These are phyloP conservation scores for Phaedon cochleariae DNA, from an alignment of 2,888 invertebrate genomes.

Conservation along the genomic window DNA sequence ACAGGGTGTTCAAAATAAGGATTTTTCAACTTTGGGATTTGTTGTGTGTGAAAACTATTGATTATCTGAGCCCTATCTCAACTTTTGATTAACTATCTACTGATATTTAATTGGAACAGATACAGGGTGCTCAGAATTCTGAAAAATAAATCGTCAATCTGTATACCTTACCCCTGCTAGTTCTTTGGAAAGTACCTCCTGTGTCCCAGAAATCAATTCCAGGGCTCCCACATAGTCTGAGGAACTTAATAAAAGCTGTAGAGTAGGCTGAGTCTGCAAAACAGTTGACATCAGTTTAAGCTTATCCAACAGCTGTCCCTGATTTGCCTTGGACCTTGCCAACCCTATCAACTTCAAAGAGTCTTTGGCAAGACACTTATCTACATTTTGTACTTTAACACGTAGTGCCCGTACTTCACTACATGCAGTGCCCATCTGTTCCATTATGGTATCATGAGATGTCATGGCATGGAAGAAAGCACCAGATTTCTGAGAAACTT, in stretches of 20 bases:
- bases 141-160: background rate
- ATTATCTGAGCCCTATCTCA: too few relatives aligned
- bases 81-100: too few relatives aligned
- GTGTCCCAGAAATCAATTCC: slow-evolving; percentile 95
- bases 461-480: slow-evolving; percentile 99
- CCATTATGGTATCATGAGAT: slow-evolving; percentile 96
- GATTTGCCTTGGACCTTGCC: slow-evolving; percentile 72
- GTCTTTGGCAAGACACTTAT: slow-evolving; percentile 80
- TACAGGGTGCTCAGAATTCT: background rate
- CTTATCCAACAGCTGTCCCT: slow-evolving; percentile 73
- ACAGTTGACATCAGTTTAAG: slow-evolving; percentile 93
- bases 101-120: too few relatives aligned
- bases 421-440: slow-evolving; percentile 87
- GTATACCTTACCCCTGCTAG: slow-evolving; percentile 72
- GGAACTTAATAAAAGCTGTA: slow-evolving; percentile 91
- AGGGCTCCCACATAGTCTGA: slow-evolving; percentile 97
- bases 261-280: slow-evolving; percentile 97
- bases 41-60: too few relatives aligned
- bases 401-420: slow-evolving; percentile 78
- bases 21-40: too few relatives aligned
- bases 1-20: too few relatives aligned
- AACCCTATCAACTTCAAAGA: slow-evolving; percentile 81
- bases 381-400: slow-evolving; percentile 79
- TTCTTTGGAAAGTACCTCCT: slow-evolving; percentile 90
- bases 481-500: slow-evolving; percentile 93